Percentiles rank a stretch among this genome's conserved stretches.
Conservation (phyloP, 2,888 invertebrate species). For the Caenorhabditis japonica region DNA sequence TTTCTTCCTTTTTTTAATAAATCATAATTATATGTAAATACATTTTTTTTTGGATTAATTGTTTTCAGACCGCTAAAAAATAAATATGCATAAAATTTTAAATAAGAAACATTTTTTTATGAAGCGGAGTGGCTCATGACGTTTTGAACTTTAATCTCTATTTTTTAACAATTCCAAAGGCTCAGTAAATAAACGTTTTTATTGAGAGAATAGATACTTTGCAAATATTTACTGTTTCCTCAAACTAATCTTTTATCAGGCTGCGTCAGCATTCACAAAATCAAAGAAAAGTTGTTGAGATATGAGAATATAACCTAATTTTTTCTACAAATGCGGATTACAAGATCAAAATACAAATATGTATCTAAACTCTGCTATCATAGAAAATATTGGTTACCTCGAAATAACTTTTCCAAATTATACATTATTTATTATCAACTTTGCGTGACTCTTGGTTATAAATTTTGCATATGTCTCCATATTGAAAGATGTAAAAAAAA, state of each 20-base stretch:
- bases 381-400: no score
- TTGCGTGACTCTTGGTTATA: constrained; percentile 1
- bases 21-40: constrained; percentile 17
- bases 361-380: no score
- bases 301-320: no score
- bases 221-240: constrained; percentile 31
- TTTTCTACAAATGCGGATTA: no score
- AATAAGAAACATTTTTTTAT: no score
- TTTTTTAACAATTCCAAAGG: constrained; percentile 40
- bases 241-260: neutral
- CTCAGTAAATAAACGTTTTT: constrained; percentile 6
- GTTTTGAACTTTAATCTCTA: constrained; percentile 35
- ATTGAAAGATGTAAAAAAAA: neutral
- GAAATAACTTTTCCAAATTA: neutral
- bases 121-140: constrained; percentile 4
- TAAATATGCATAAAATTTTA: no score
- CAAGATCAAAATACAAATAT: no score
- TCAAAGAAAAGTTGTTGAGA: no score
- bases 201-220: constrained; percentile 15
- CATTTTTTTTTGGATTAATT: neutral
- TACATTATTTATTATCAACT: constrained; percentile 5
- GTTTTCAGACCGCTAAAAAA: no score
- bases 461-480: no score
- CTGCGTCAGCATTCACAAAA: no score
- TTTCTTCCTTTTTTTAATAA: constrained; percentile 2